These are phyloP conservation scores for Xenentodon cancila DNA, from an alignment of 2,797 vertebrate species.

Conservation along the genomic window DNA sequence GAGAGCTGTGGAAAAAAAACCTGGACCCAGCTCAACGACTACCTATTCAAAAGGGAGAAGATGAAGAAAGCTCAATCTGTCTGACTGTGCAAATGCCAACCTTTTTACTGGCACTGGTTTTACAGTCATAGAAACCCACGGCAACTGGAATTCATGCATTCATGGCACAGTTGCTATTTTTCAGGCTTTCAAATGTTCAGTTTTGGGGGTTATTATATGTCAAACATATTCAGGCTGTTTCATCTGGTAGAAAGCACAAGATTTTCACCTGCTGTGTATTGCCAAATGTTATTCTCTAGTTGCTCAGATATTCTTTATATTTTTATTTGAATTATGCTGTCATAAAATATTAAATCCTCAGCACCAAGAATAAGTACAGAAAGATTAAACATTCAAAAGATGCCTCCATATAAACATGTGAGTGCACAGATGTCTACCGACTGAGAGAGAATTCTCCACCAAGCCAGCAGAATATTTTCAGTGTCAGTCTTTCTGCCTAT, in stretches of 20 bases:
- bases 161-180: background rate
- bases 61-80: conserved; percentile 11
- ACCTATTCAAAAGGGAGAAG: conserved; percentile 11
- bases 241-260: conserved; percentile 2
- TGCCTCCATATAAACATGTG: conserved; percentile 2
- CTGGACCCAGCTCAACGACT: conserved; percentile 4
- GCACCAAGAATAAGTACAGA: background rate
- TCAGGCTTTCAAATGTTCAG: conserved; percentile 4
- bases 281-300: background rate
- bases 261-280: background rate
- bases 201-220: conserved; percentile 10
- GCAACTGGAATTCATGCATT: conserved; percentile 3
- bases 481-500: conserved; percentile 29
- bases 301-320: background rate
- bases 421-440: conserved; percentile 16
- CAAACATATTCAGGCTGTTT: conserved; percentile 7
- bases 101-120: conserved; percentile 5
- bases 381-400: conserved; percentile 8
- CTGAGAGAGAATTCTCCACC: conserved; percentile 5
- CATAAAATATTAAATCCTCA: background rate
- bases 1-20: conserved; percentile 8
- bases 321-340: background rate
- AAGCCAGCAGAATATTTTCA: conserved; percentile 11
- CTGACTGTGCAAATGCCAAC: background rate
- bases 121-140: conserved; percentile 17